Percentiles rank a stretch among this genome's conserved stretches.
Evolutionary conservation across 92 coral and sea anemone genomes (phyloP).

Genomic region (Palythoa grandis): DNA sequence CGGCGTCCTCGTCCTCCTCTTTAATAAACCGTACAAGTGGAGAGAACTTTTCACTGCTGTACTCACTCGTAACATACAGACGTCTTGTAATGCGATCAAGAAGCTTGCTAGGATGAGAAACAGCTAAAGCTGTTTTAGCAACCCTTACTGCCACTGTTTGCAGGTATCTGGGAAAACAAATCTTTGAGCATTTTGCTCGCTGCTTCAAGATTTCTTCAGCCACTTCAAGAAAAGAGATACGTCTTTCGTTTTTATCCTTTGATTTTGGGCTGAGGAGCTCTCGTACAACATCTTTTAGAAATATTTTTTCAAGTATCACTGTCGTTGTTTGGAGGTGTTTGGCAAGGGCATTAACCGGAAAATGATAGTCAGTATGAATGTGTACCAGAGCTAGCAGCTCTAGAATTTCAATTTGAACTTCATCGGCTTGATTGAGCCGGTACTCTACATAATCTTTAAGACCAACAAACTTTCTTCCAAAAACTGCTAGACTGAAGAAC

Average conservation of each 20-base stretch:
- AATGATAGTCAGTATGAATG: constrained; percentile 64
- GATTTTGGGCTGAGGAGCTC: constrained; percentile 74
- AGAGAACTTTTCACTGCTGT: constrained; percentile 78
- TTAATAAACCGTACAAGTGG: constrained; percentile 71
- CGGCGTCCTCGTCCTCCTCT: constrained; percentile 55
- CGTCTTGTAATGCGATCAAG: constrained; percentile 81
- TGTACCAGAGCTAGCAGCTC: constrained; percentile 73
- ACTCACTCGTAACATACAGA: constrained; percentile 82
- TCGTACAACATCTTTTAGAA: constrained; percentile 62
- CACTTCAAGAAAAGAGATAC: constrained; percentile 83
- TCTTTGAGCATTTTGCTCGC: constrained; percentile 37
- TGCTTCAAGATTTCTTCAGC: constrained; percentile 78
- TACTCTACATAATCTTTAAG: constrained; percentile 56
- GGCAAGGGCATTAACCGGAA: constrained; percentile 76
- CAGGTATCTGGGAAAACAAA: constrained; percentile 40
- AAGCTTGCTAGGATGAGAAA: constrained; percentile 56
- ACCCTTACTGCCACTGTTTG: constrained; percentile 71
- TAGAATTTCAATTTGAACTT: constrained; percentile 62
- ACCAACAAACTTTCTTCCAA: constrained; percentile 67
- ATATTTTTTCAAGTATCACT: constrained; percentile 67
- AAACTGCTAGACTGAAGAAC: constrained; percentile 71
- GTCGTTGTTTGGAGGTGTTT: constrained; percentile 44
- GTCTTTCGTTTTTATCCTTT: constrained; percentile 58
- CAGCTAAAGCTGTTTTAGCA: constrained; percentile 69
- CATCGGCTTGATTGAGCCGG: constrained; percentile 64